A percentile compares a stretch with the other conserved stretches of the same genome.
Conservation (phyloP, 2,113 vertebrate species). For the Sylvilagus bachmani region DNA sequence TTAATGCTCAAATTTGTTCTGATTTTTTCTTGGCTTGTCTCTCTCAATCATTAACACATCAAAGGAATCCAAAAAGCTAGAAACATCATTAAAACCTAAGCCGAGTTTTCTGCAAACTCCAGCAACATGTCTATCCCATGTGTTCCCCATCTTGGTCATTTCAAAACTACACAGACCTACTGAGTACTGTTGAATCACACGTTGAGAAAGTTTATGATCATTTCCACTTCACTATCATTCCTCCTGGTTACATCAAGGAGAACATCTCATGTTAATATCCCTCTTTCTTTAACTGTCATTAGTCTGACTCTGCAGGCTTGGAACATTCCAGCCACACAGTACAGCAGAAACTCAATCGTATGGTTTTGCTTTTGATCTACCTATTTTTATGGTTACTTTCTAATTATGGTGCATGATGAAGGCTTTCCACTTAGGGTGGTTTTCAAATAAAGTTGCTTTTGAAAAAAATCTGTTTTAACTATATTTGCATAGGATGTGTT, state of each 20-base stretch:
- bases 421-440: neutral
- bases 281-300: conserved; percentile 10
- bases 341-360: neutral
- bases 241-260: neutral
- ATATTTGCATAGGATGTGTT: neutral
- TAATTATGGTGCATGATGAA: neutral
- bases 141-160: too few species aligned
- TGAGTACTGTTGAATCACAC: neutral
- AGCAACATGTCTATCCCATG: neutral
- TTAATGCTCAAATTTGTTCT: neutral
- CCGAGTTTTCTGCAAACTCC: neutral
- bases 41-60: conserved; percentile 18
- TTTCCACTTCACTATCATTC: neutral
- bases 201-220: neutral
- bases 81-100: neutral
- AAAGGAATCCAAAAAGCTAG: neutral
- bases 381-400: conserved; percentile 54
- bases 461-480: conserved; percentile 49
- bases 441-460: conserved; percentile 59
- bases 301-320: neutral
- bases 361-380: conserved; percentile 10
- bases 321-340: neutral
- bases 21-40: neutral
- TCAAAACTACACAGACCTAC: neutral
- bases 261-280: neutral